Evolutionary conservation across 2,797 vertebrate genomes (phyloP), one percentile per base, ranked within the genome.

Genomic region (Bucorvus abyssinicus): DNA sequence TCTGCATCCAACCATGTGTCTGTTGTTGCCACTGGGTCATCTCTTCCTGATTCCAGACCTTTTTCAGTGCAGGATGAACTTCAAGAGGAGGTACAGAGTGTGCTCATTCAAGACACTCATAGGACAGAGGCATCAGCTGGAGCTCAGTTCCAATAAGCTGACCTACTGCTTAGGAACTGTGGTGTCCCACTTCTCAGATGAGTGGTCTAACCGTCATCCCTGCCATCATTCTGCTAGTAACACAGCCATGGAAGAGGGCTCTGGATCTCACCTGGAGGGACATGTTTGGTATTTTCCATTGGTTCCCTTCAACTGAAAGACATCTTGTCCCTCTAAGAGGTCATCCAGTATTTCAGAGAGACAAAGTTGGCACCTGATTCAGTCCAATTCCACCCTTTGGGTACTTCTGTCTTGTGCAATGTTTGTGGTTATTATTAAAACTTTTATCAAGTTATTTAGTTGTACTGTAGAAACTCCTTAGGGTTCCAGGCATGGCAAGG

Each of bases 351-450:
- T 40, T 74, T 95, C 60, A 74, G 49, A 80, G 55, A 44, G 24
- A 68, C 5, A 77, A 90, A 80, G 9, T 0, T 56, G 68, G 10
- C 44, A 55, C 14, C 17, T 30, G 7, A 36, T 70, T 67, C 47
- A 61, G 29, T 16, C 19, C 0, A 0, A 9, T 73, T 79, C 49
- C 8, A 67, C 40, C 53, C 4, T 82, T 52, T 74, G 6, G 16
- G 36, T 63, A n/a, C 7, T 84, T 38, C 30, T 4, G 8, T n/a
- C 18, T 68, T 36, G 20, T 60, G 26, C 64, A 65, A n/a, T 24
- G 15, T 29, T 86, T 55, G 17, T 85, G 14, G 4, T 63, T 67
- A 44, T 29, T 69, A 30, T 8, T 73, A 24, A 12, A 74, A 64
- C 7, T 56, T 2, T 18, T 95, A 24, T 34, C 44, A 38, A 60